Base-by-base conservation (phyloP, 1,140 invertebrate genomes). In the Leptopilina boulardi region DNA sequence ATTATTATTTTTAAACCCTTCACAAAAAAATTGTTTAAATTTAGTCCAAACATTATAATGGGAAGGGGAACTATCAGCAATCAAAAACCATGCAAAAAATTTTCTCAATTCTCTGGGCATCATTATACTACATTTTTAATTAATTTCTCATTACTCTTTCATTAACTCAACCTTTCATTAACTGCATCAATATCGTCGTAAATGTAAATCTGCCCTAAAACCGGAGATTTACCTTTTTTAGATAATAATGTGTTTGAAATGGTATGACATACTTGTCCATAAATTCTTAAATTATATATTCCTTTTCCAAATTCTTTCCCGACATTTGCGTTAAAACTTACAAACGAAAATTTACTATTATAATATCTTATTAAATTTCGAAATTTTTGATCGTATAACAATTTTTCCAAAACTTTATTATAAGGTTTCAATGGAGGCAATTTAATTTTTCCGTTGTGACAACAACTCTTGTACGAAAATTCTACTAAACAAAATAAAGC, bases 381-480 rank as follows among this genome's bases (percentile, higher is more conserved):
- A 70, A 74, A 78, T 42, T 77, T 74, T 15, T 71, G 44, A 54
- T 78, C 74, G 70, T 74, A 72, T 19, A 76, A 41, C 21, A 76
- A 59, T 13, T 76, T 21, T 76, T 76, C 44, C 70, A 38, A 73
- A 19, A 72, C 13, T 70, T 30, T 13, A 73, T 44, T n/a, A 44
- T n/a, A 44, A 44, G 11, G 11, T n/a, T 44, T 44, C 4, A 44
- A 44, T 1, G 11, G 76, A 54, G 70, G 23, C n/a, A 80, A 34
- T 66, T 66, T 54, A n/a, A 80, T 41, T 77, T 75, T 77, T 5
- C 76, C 74, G 56, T 66, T 54, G 26, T 76, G 73, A 73, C 79
- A 80, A 77, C 76, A 80, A 74, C 76, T 80, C 72, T 76, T 73
- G 41, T 75, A 73, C 0, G 72, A 75, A 70, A 42, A 75, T 77